Conservation (phyloP, 2,113 vertebrate genomes). For the Megalops atlanticus region DNA sequence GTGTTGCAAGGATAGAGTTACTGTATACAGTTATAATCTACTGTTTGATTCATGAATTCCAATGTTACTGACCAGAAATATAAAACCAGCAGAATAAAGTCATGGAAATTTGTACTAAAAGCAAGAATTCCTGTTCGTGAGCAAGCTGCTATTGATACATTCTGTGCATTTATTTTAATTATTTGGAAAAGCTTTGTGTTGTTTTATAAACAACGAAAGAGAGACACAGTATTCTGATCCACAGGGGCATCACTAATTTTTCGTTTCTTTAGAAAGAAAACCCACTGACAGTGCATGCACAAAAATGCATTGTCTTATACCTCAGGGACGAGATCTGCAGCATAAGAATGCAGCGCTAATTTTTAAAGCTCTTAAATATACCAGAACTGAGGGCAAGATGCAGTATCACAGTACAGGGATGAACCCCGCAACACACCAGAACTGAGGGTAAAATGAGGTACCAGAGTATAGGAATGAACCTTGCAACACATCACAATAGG, state of each 20-base stretch:
- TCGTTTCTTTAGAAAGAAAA: conserved; percentile 18
- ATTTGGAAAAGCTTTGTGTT: neutral
- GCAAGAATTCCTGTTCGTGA: neutral
- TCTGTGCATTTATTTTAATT: neutral
- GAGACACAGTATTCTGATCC: too few species aligned
- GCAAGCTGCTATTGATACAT: neutral
- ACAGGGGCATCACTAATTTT: neutral
- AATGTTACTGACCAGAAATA: too few species aligned
- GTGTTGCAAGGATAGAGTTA: too few species aligned
- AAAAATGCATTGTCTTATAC: neutral
- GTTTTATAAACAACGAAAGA: too few species aligned
- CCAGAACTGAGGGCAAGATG: neutral
- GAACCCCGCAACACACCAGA: too few species aligned
- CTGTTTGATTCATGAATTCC: too few species aligned
- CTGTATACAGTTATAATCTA: too few species aligned
- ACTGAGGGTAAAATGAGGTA: neutral
- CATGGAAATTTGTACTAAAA: neutral
- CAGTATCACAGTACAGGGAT: neutral
- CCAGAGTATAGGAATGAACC: neutral
- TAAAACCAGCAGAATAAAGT: too few species aligned
- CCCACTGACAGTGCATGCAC: conserved; percentile 3
- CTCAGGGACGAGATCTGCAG: conserved; percentile 4
- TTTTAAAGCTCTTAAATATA: conserved; percentile 24
- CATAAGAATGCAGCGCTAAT: conserved; percentile 22
- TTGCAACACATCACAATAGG: too few species aligned